phyloP scores from a whole-genome alignment of 2,113 vertebrate genomes.

The Psilopogon haemacephalus region DNA sequence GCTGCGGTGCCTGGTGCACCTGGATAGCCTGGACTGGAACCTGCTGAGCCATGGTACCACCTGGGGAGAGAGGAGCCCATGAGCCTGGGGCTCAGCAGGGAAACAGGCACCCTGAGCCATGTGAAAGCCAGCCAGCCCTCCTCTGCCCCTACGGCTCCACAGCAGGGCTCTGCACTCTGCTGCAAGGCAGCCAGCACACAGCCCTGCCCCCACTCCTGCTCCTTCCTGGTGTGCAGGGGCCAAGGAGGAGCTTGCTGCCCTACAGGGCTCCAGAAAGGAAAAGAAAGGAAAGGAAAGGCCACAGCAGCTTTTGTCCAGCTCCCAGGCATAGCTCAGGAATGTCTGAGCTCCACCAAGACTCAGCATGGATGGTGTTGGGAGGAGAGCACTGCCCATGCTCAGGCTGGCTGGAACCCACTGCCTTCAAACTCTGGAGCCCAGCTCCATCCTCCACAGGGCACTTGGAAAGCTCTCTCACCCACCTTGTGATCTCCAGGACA shows the following conservation, averaged over 20 bases:
- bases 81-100: neutral
- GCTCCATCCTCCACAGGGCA: neutral
- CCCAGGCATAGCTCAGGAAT: neutral
- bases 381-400: neutral
- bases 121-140: neutral
- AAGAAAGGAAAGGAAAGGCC: neutral
- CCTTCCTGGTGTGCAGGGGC: neutral
- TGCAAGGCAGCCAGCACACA: neutral
- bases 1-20: slow-evolving; percentile 89
- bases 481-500: neutral
- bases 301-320: neutral
- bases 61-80: slow-evolving; percentile 69
- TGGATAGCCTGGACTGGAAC: slow-evolving; percentile 94
- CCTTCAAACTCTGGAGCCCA: neutral
- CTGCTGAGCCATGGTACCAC: slow-evolving; percentile 90
- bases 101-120: neutral
- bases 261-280: neutral
- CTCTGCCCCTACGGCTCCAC: neutral
- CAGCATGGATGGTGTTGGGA: neutral
- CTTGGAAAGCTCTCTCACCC: neutral
- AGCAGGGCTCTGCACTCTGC: neutral
- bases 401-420: neutral
- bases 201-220: neutral
- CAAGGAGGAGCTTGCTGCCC: neutral
- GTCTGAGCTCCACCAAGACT: neutral